These are phyloP conservation scores for Ostrea edulis DNA, from an alignment of 1,140 invertebrate species.

Conservation along the genomic window DNA sequence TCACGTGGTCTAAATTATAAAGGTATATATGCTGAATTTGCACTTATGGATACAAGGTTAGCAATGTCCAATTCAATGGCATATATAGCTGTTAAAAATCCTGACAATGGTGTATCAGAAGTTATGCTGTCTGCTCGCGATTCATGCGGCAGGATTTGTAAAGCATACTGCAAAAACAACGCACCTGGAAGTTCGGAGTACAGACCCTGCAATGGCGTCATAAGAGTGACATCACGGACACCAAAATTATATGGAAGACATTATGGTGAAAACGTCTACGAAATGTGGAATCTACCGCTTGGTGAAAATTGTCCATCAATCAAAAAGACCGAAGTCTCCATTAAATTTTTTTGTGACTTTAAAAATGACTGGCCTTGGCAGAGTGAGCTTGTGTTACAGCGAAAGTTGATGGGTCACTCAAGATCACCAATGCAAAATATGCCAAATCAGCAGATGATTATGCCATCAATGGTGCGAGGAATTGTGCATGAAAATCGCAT, in stretches of 20 bases:
- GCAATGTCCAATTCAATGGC: slow-evolving; percentile 66
- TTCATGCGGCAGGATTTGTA: slow-evolving; percentile 61
- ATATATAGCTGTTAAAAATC: slow-evolving; percentile 67
- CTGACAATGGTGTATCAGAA: slow-evolving; percentile 49
- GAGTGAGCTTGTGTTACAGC: slow-evolving; percentile 1
- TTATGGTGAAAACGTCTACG: slow-evolving; percentile 53
- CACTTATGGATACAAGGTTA: slow-evolving; percentile 68
- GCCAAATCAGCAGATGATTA: background rate
- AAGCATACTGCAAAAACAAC: slow-evolving; percentile 48
- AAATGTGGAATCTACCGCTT: slow-evolving; percentile 55
- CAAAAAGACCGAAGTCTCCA: slow-evolving; percentile 46
- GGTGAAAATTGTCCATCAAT: slow-evolving; percentile 55
- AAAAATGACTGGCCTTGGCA: slow-evolving; percentile 58
- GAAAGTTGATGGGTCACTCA: background rate
- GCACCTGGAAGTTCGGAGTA: slow-evolving; percentile 39
- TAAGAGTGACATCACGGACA: slow-evolving; percentile 49
- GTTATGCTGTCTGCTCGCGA: slow-evolving; percentile 59
- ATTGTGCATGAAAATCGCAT: slow-evolving; percentile 1
- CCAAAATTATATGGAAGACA: slow-evolving; percentile 54
- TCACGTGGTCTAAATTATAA: slow-evolving; percentile 70
- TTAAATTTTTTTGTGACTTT: slow-evolving; percentile 63
- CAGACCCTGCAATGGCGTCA: slow-evolving; percentile 53
- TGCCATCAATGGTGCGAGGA: slow-evolving; percentile 10
- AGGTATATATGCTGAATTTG: slow-evolving; percentile 67
- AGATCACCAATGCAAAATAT: background rate